Base-by-base conservation (phyloP, 2,888 invertebrate genomes). In the Pherbina coryleti region DNA sequence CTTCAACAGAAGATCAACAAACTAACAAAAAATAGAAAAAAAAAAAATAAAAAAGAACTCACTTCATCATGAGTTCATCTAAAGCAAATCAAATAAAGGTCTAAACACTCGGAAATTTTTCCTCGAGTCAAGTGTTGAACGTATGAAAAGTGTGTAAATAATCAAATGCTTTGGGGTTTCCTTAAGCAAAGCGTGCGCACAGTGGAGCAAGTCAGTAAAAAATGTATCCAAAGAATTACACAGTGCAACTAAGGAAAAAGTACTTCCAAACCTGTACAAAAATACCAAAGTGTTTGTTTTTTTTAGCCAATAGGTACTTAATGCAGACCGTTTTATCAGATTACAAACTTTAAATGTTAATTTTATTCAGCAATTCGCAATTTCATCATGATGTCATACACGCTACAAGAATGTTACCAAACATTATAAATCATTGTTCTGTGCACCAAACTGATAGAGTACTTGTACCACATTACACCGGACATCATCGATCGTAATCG, bases 21-120 rank as follows among this genome's bases (percentile, higher is more conserved):
- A 37, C 34, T 17, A 66, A 34, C 67, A 60, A 60, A 37, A 19
- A 34, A 67, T 17, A 69, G 31, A 51, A 51, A 22, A 19, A 8
- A 67, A 7, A 51, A 69, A 25, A 49, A 4, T 44, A 9, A 31
- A 14, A 44, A 69, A 25, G 51, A 19, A 25, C 69, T 69, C 69
- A 69, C 11, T 55, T 55, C 19, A 55, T n/a, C 55, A 55, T 22
- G 55, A 19, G 55, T 55, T 66, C 64, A 31, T 28, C 64, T 34
- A 69, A 51, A 34, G 69, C 51, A 69, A 69, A 69, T 69, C 69
- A 69, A 69, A 69, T 69, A 69, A 51, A 69, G 49, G 44, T 69
- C 8, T 69, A 28, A 67, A 67, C 11, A 69, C 17, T 69, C n/a
- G 44, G 49, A 49, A 51, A 69, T 69, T 69, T 69, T 69, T 28